Evolutionary conservation across 2,888 invertebrate species (phyloP).

Genomic region (Zaprionus bogoriensis): DNA sequence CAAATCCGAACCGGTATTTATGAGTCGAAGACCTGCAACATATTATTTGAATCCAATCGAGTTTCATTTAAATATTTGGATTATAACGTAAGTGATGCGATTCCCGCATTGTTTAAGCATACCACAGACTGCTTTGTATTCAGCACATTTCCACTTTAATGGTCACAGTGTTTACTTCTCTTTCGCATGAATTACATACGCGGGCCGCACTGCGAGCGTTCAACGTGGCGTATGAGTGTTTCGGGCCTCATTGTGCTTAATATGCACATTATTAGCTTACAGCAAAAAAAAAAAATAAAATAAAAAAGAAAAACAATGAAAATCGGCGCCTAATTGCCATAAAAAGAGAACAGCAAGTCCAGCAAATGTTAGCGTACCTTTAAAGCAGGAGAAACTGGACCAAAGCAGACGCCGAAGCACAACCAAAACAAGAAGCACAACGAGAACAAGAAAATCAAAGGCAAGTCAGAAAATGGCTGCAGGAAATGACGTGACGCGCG

Average conservation of each 20-base stretch:
- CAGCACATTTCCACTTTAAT: conserved; percentile 25
- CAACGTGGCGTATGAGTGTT: conserved; percentile 45
- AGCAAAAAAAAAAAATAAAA: conserved; percentile 22
- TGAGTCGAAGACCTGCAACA: not conserved
- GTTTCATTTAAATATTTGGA: not conserved
- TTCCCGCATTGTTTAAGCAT: not conserved
- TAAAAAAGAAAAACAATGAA: conserved; percentile 18
- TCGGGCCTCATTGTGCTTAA: conserved; percentile 24
- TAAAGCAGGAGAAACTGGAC: not conserved
- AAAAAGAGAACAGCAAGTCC: conserved; percentile 32
- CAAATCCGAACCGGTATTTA: too few relatives aligned
- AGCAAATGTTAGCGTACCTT: conserved; percentile 15
- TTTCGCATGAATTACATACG: conserved; percentile 31
- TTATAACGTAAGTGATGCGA: not conserved
- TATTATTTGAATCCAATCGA: not conserved
- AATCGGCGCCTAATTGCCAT: conserved; percentile 61
- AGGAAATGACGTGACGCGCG: conserved; percentile 67
- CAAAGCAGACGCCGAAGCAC: not conserved
- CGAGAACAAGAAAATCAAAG: conserved; percentile 49
- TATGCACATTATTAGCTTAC: conserved; percentile 31
- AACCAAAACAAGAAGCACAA: not conserved
- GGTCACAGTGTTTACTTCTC: conserved; percentile 44
- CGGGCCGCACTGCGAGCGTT: conserved; percentile 36
- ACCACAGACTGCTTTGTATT: not conserved
- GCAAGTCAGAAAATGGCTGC: conserved; percentile 65